Evolutionary conservation across 1,140 invertebrate species (phyloP), one percentile per base, ranked within the genome.

Genomic region (Atta colombica): DNA sequence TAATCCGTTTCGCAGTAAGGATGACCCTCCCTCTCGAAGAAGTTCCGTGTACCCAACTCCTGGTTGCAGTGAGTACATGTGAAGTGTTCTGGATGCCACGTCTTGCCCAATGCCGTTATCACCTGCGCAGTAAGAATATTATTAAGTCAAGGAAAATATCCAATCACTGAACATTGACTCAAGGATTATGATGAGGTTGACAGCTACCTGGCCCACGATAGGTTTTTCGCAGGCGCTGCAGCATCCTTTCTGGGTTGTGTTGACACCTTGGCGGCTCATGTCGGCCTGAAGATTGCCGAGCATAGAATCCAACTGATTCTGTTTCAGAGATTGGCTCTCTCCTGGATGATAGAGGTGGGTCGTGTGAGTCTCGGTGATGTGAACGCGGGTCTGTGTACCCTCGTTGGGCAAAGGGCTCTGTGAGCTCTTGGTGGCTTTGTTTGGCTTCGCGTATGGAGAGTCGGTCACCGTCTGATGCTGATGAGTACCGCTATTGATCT

Each of bases 51-150:
- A 21, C 99, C 99, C 88, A 99, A 95, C 95, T 99, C 98, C 92
- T 99, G 98, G 82, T 98, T 98, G 96, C 99, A 99, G 94, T 99
- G 99, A 77, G 97, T 98, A 96, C 99, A 99, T 5, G 97, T 98
- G 95, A 99, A 99, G 95, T 99, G 99, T 96, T 99, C 99, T 14
- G 99, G 99, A 95, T 99, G 99, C 99, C 99, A 99, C n/a, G 99
- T 99, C 95, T 99, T 98, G 39, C 99, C 99, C 90, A 99, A 93
- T 1, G 99, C 99, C 51, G 99, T 99, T 90, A 99, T 98, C 74
- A 98, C 98, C 96, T 98, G 96, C 16, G 75, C 63, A 71, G 58
- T 28, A 65, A 77, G 12, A 69, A 65, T 2, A 6, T 51, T 53
- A 55, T 65, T n/a, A 25, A 49, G 28, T 66, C 4, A 66, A 8